Evolutionary conservation across 2,113 vertebrate species (phyloP), one percentile per base, ranked within the genome.

Genomic region (Mobula hypostoma): DNA sequence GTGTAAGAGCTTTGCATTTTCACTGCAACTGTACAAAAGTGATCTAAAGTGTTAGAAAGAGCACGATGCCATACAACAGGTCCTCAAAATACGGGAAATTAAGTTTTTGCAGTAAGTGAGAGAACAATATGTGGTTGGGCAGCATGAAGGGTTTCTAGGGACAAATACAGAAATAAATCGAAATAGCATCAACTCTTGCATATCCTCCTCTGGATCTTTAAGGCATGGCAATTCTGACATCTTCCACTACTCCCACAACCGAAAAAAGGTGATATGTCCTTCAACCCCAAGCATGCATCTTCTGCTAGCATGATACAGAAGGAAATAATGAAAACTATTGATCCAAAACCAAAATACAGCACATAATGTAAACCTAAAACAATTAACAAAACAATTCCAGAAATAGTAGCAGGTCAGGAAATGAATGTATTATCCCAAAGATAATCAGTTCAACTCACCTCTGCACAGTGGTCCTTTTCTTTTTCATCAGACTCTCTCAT

Each of bases 401-500:
- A 70, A 17, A 70, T 15, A 70, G 12, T 70, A 9, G 68, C 68
- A 70, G 68, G 68, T 70, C 48, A 2, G 68, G 68, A 11, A 70
- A 12, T 70, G 17, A 70, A 70, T 70, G 68, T 2, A 9, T 27
- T 83, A 21, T 77, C 56, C 48, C 27, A 58, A 9, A 17, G 21
- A 15, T 63, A 63, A 88, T 63, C 14, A 88, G 29, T n/a, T 88
- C 58, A 15, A 90, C 85, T 32, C 61, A 90, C 85, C 29, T 32
- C 85, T 66, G 96, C 94, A 92, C 97, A 97, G 82, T 98, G 96
- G 88, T 95, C 94, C 17, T 94, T 90, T 32, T 97, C 96, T 80
- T 96, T 97, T 94, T 97, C 95, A 79, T 76, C 94, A 92, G 94
- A 96, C 90, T 95, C 95, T 48, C 66, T 32, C 92, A 95, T 96